Conservation (phyloP, 2,113 vertebrate genomes). For the Dasypus novemcinctus region DNA sequence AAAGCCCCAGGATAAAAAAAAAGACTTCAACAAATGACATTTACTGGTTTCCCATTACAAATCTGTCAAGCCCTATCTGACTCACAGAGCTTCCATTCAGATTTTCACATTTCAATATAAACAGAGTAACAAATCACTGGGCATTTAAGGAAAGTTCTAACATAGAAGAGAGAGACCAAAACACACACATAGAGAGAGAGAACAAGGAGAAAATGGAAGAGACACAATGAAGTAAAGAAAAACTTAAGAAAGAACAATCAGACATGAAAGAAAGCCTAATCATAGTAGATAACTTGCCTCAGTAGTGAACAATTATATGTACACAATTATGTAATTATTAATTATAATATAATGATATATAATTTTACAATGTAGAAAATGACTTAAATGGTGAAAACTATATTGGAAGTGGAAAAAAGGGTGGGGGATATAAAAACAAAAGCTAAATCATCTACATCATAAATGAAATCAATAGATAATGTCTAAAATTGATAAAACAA, state of each 20-base stretch:
- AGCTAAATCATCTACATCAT: neutral
- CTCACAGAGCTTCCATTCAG: neutral
- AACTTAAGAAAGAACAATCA: neutral
- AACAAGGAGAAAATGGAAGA: neutral
- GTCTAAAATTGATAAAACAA: constrained; percentile 3
- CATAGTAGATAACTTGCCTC: neutral
- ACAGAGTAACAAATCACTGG: neutral
- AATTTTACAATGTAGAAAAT: neutral
- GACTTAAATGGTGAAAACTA: neutral
- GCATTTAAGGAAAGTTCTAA: neutral
- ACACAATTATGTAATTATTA: neutral
- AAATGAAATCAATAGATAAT: neutral
- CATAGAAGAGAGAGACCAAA: neutral
- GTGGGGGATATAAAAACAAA: neutral
- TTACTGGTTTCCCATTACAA: neutral
- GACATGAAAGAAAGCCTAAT: neutral
- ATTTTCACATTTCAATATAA: neutral
- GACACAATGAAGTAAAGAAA: neutral
- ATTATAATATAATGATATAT: neutral
- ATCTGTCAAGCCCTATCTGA: neutral
- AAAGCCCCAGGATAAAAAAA: neutral
- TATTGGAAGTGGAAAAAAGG: neutral
- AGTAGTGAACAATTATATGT: neutral
- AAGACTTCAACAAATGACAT: neutral
- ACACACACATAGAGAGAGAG: neutral